Evolutionary conservation across 1,140 invertebrate genomes (phyloP), one percentile per base, ranked within the genome.

Genomic region (Drosophila kanapiae): DNA sequence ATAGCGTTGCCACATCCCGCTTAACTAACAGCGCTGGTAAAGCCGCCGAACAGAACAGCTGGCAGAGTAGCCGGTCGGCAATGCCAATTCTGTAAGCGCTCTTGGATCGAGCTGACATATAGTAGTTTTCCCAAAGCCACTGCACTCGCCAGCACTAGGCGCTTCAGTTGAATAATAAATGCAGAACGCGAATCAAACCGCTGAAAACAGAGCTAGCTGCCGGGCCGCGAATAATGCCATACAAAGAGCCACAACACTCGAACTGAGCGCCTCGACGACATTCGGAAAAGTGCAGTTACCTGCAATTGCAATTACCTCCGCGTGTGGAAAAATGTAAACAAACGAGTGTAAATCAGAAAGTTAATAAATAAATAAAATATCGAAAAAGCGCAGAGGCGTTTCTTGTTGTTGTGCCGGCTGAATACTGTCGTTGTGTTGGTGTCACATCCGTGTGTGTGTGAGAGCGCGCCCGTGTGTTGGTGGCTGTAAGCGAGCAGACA

Each of bases 401-500:
- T 75, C 58, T 72, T 60, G 38, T 67, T 77, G 62, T 74, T 74
- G 78, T 86, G 83, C 84, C 84, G 80, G 76, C 67, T 60, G 56
- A 68, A 48, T 58, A 65, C 47, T 74, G 54, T 35, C 38, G 38
- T 58, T 59, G 58, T 75, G 58, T 75, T 71, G 42, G 56, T 74
- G 54, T 57, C 38, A 47, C 42, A 53, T 53, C 54, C 45, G 13
- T 61, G 56, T 29, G 45, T 58, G 45, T 37, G 62, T 29, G 58
- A 10, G 6, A 49, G 57, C n/a, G 29, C 16, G 45, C 45, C 33
- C 48, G 29, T 72, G 61, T 74, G 49, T 69, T 64, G 33, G 67
- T 76, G 54, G 62, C 42, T 48, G 56, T 62, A 63, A 71, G 69
- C 69, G 75, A 78, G 69, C 78, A 88, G 85, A 88, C 85, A 88